phyloP scores from a whole-genome alignment of 2,888 invertebrate species.

The Sceliomorpha sp. region DNA sequence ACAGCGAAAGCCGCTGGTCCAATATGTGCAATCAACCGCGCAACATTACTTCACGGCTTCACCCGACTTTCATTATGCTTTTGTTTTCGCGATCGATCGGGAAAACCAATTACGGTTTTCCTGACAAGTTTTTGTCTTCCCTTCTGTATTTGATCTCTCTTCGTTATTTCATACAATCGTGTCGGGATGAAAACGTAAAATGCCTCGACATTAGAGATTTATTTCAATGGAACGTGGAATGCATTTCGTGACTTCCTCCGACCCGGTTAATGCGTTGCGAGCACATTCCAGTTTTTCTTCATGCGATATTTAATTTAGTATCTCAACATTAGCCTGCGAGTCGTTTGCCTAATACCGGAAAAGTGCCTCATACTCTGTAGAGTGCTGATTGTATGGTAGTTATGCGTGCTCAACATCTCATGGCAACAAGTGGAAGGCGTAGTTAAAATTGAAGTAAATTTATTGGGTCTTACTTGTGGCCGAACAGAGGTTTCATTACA shows the following conservation, averaged over 20 bases:
- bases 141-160: slow-evolving; percentile 46
- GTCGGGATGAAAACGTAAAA: slow-evolving; percentile 40
- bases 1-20: slow-evolving; percentile 36
- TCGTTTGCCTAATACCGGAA: no score
- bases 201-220: slow-evolving; percentile 34
- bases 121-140: slow-evolving; percentile 52
- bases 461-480: no score
- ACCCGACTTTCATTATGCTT: slow-evolving; percentile 50
- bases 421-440: no score
- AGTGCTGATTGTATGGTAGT: no score
- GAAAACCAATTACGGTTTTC: slow-evolving; percentile 54
- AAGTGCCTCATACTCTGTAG: no score
- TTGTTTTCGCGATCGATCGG: slow-evolving; percentile 52
- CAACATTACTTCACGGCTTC: slow-evolving; percentile 51
- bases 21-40: slow-evolving; percentile 52
- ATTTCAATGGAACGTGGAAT: slow-evolving; percentile 10
- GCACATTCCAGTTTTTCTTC: slow-evolving; percentile 16
- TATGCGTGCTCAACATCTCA: no score
- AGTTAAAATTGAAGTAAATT: no score
- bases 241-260: neutral
- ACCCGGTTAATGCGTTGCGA: slow-evolving; percentile 13
- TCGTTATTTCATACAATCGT: slow-evolving; percentile 46
- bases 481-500: no score
- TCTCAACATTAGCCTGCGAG: no score
- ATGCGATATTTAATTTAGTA: no score